Evolutionary conservation across 2,888 invertebrate genomes (phyloP).

Genomic region (Hymenopus coronatus): DNA sequence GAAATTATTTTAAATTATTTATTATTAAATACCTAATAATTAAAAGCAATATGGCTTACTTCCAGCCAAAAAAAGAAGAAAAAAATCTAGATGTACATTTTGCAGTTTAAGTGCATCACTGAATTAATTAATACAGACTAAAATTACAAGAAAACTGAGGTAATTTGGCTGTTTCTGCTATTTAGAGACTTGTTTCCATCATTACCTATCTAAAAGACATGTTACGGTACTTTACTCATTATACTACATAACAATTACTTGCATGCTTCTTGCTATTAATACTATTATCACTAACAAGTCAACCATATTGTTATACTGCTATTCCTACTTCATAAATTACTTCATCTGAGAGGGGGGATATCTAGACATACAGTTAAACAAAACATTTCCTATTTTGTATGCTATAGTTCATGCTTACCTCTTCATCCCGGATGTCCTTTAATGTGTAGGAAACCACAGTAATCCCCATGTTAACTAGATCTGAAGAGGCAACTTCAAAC

Average conservation of each 20-base stretch:
- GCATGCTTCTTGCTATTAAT: background rate
- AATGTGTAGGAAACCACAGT: conserved; percentile 93
- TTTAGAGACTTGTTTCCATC: background rate
- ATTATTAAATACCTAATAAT: too few relatives aligned
- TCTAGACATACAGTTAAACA: background rate
- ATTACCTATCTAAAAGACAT: background rate
- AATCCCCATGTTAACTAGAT: conserved; percentile 94
- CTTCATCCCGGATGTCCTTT: conserved; percentile 92
- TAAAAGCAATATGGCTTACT: too few relatives aligned
- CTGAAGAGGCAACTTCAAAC: conserved; percentile 92
- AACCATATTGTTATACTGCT: background rate
- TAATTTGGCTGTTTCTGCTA: background rate
- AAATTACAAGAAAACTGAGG: background rate
- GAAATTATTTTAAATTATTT: too few relatives aligned
- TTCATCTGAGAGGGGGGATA: background rate
- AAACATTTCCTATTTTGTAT: background rate
- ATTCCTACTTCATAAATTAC: background rate
- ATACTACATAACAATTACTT: background rate
- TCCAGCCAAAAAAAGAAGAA: too few relatives aligned
- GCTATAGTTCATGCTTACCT: conserved; percentile 58
- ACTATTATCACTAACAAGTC: background rate
- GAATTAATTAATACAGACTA: background rate
- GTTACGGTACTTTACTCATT: background rate
- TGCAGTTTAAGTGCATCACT: background rate
- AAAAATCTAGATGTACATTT: background rate